Evolutionary conservation across 1,140 invertebrate genomes (phyloP).

Genomic region (Hydropsyche tenuis): DNA sequence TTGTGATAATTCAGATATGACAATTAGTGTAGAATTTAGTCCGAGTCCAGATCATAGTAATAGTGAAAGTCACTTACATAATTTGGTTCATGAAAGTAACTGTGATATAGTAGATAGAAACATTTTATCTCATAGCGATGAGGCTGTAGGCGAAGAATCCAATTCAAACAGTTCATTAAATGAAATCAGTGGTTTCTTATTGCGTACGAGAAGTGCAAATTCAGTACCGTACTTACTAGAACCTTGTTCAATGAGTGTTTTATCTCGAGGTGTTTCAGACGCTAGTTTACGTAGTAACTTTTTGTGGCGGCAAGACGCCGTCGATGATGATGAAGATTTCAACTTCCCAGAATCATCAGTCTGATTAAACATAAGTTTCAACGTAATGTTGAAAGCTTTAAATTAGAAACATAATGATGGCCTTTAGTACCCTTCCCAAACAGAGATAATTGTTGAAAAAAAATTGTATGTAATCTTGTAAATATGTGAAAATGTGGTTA

Average conservation of each 20-base stretch:
- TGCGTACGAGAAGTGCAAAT: constrained; percentile 51
- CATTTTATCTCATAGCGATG: constrained; percentile 27
- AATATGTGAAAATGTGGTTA: background rate
- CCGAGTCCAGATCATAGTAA: constrained; percentile 42
- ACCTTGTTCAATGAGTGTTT: constrained; percentile 58
- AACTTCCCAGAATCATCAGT: constrained; percentile 60
- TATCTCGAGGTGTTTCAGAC: constrained; percentile 55
- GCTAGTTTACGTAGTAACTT: constrained; percentile 49
- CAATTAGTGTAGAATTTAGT: constrained; percentile 46
- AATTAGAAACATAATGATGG: constrained; percentile 1
- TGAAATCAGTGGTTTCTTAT: constrained; percentile 26
- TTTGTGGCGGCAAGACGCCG: constrained; percentile 60
- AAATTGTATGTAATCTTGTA: background rate
- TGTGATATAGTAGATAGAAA: constrained; percentile 39
- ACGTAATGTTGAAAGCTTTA: background rate
- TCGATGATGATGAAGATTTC: constrained; percentile 53
- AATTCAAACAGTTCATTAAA: constrained; percentile 23
- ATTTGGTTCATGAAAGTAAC: constrained; percentile 33
- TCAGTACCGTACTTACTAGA: constrained; percentile 56
- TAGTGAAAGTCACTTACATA: constrained; percentile 32
- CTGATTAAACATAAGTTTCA: constrained; percentile 28
- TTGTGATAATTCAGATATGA: constrained; percentile 44
- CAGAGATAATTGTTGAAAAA: background rate
- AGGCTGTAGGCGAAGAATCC: constrained; percentile 31
- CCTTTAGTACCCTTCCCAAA: background rate